Percentiles rank a stretch among this genome's conserved stretches.
These are phyloP conservation scores for Cactoblastis cactorum DNA, from an alignment of 2,888 invertebrate genomes.

Conservation along the genomic window DNA sequence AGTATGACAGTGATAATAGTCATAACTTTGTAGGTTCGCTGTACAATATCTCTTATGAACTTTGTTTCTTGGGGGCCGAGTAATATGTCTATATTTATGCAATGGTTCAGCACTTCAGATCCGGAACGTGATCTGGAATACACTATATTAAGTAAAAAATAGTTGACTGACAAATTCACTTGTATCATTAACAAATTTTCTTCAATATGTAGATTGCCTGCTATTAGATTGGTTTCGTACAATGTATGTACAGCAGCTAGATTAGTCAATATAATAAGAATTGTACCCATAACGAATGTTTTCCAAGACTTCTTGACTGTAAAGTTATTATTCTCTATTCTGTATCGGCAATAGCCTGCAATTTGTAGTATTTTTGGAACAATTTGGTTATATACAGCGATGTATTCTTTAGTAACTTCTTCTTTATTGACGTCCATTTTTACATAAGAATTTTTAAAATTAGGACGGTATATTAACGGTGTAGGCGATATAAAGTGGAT, in stretches of 20 bases:
- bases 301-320: not conserved
- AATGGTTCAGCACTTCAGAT: not conserved
- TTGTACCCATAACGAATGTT: not conserved
- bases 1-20: not conserved
- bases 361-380: not conserved
- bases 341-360: not conserved
- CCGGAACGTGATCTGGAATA: not conserved
- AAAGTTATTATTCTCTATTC: not conserved
- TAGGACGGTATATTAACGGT: too few relatives aligned
- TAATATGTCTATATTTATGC: not conserved
- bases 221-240: not conserved
- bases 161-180: not conserved
- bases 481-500: too few relatives aligned
- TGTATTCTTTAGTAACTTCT: not conserved
- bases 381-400: not conserved
- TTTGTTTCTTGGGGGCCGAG: not conserved
- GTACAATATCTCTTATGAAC: too few relatives aligned
- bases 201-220: not conserved
- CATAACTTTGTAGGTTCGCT: not conserved
- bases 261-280: not conserved
- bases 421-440: not conserved
- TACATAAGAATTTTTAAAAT: too few relatives aligned
- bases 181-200: not conserved
- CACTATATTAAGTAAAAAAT: not conserved
- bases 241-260: not conserved